Percentiles rank a stretch among this genome's conserved stretches.
phyloP scores from a whole-genome alignment of 2,113 vertebrate genomes.

The Mormoops blainvillei region DNA sequence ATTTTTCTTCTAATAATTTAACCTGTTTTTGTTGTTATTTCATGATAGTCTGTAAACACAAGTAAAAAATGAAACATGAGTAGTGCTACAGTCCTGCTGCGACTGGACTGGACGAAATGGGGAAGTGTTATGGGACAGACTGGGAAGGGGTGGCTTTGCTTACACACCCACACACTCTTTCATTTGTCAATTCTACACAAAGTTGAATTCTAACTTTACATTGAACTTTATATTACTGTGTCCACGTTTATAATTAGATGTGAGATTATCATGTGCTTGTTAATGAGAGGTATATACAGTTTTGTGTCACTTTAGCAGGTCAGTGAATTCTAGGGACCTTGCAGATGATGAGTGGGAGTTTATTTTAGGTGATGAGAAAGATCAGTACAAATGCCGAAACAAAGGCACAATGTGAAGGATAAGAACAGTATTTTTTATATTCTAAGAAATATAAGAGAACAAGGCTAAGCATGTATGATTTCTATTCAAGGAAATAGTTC shows the following conservation, averaged over 20 bases:
- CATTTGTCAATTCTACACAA: not conserved
- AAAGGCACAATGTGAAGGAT: not conserved
- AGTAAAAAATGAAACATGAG: not conserved
- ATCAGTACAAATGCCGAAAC: not conserved
- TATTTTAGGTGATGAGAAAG: constrained; percentile 39
- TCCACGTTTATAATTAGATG: not conserved
- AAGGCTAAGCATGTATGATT: not conserved
- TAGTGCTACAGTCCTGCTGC: not conserved
- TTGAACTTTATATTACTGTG: not conserved
- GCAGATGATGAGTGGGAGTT: not conserved
- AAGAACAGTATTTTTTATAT: not conserved
- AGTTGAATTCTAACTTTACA: not conserved
- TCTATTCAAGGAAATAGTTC: constrained; percentile 31
- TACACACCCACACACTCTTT: not conserved
- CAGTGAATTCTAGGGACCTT: not conserved
- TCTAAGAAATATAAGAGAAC: not conserved
- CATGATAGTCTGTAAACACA: not conserved
- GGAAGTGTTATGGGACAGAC: not conserved
- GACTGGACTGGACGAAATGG: not conserved
- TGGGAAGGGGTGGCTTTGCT: not conserved
- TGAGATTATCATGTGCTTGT: not conserved
- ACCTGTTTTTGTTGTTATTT: not conserved
- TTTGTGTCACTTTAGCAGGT: not conserved
- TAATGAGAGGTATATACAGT: not conserved
- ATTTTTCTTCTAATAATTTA: not conserved